A percentile compares a stretch with the other conserved stretches of the same genome.
phyloP scores from a whole-genome alignment of 2,113 vertebrate genomes.

The Pitta sordida region DNA sequence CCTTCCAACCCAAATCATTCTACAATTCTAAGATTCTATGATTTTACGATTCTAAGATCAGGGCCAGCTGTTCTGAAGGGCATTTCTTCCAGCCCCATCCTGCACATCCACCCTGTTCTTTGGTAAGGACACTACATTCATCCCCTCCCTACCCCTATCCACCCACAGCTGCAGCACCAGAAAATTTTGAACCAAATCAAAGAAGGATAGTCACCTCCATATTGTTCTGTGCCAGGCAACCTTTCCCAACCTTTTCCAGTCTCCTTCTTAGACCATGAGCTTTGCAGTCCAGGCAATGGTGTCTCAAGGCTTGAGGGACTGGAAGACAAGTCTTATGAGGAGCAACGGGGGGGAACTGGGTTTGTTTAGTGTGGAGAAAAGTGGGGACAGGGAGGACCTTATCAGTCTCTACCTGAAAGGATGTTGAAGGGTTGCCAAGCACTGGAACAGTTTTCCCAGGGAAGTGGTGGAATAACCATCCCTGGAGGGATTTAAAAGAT shows the following conservation, averaged over 20 bases:
- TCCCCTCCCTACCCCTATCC: not conserved
- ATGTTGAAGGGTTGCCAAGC: not conserved
- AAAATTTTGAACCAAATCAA: not conserved
- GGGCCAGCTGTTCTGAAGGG: not conserved
- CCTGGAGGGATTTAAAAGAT: not conserved
- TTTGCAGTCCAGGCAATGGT: not conserved
- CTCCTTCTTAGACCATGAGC: not conserved
- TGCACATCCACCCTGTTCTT: fast-evolving
- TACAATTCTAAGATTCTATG: not conserved
- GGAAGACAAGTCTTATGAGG: not conserved
- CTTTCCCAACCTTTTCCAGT: not conserved
- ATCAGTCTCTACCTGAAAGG: not conserved
- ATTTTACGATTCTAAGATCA: not conserved
- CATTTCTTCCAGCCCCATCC: fast-evolving
- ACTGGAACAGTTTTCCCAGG: not conserved
- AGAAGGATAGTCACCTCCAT: not conserved
- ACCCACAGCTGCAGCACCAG: not conserved
- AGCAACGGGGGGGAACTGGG: not conserved
- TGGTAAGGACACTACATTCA: not conserved
- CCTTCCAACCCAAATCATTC: not conserved
- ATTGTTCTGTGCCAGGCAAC: not conserved
- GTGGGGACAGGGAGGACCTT: not conserved
- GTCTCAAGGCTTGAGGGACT: not conserved
- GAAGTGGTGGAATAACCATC: not conserved
- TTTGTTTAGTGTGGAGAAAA: not conserved